Conservation (phyloP, 2,113 vertebrate species). For the Tylochromis polylepis region DNA sequence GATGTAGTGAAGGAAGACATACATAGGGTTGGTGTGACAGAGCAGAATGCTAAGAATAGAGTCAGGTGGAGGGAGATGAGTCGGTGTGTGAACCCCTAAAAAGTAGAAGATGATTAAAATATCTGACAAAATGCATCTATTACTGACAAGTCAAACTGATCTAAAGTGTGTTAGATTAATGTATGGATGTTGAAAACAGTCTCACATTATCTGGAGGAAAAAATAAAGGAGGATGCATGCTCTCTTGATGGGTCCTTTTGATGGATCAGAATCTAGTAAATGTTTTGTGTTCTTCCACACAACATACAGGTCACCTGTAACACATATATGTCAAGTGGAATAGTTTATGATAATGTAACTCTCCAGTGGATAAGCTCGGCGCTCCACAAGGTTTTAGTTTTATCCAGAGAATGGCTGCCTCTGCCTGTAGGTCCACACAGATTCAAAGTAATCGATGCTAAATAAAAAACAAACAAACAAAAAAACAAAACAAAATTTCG, state of each 20-base stretch:
- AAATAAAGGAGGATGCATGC: not conserved
- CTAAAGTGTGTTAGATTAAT: not conserved
- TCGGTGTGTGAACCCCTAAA: fast-evolving
- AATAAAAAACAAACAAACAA: not conserved
- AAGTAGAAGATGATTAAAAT: not conserved
- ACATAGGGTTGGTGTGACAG: not conserved
- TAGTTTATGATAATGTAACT: not conserved
- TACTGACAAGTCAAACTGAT: not conserved
- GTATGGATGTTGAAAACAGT: not conserved
- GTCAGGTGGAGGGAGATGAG: not conserved
- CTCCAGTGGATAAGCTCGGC: not conserved
- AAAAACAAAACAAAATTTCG: not conserved
- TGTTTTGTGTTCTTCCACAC: not conserved
- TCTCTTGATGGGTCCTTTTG: not conserved
- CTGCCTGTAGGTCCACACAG: not conserved
- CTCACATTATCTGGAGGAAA: not conserved
- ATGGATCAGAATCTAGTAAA: not conserved
- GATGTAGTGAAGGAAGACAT: not conserved
- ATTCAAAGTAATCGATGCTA: not conserved
- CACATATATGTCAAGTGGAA: not conserved
- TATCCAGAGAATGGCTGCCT: not conserved
- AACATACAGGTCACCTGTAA: not conserved
- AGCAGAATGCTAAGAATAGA: not conserved
- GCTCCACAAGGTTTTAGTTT: not conserved
- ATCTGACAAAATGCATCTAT: not conserved